phyloP scores from a whole-genome alignment of 2,888 invertebrate genomes.

The Syrphus vitripennis region DNA sequence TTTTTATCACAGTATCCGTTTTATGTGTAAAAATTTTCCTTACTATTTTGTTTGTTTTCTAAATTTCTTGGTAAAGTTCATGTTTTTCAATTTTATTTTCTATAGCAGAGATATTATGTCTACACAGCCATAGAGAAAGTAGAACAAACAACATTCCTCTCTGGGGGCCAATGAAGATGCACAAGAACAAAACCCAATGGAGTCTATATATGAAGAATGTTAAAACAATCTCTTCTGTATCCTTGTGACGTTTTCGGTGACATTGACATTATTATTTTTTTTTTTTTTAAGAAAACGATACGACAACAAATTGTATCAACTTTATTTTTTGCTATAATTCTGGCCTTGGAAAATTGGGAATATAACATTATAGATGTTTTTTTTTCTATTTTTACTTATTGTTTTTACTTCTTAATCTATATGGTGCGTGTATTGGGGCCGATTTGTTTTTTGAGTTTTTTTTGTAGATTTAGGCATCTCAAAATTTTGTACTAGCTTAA shows the following conservation, averaged over 20 bases:
- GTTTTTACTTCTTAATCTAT: neutral
- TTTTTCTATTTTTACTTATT: neutral
- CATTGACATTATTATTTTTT: constrained; percentile 41
- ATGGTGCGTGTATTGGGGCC: neutral
- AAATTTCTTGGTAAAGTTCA: constrained; percentile 31
- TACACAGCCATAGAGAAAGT: neutral
- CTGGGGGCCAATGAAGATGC: constrained; percentile 33
- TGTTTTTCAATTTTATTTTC: neutral
- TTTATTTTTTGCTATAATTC: neutral
- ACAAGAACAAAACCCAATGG: constrained; percentile 28
- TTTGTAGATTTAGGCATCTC: no score
- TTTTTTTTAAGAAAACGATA: neutral
- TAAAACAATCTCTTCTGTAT: constrained; percentile 41
- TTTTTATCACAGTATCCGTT: neutral
- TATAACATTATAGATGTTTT: constrained; percentile 22
- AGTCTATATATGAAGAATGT: constrained; percentile 43
- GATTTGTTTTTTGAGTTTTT: neutral
- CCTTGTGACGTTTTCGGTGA: constrained; percentile 43
- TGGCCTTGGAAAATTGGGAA: constrained; percentile 26
- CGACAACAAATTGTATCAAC: constrained; percentile 19
- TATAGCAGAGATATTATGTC: no score
- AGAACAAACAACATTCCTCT: constrained; percentile 17
- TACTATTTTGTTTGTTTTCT: neutral
- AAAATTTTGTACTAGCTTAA: no score
- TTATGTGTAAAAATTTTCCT: neutral